phyloP scores from a whole-genome alignment of 2,888 invertebrate species.

The Meteorus colon region DNA sequence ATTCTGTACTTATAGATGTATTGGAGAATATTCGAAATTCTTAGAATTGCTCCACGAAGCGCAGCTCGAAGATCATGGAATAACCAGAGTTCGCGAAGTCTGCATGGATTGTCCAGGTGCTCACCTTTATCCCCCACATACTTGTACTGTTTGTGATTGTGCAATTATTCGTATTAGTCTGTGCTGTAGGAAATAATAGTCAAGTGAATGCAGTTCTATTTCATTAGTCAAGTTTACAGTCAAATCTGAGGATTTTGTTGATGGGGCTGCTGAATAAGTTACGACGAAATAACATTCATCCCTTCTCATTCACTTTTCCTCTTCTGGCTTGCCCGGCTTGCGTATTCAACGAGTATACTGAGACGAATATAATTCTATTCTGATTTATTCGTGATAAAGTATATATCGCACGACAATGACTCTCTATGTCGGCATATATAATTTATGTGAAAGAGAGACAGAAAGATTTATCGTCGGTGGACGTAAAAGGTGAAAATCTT shows the following conservation, averaged over 20 bases:
- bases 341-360: neutral
- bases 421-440: neutral
- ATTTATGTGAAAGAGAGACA: neutral
- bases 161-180: neutral
- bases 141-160: neutral
- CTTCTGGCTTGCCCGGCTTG: neutral
- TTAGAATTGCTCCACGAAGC: no score
- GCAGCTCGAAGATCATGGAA: no score
- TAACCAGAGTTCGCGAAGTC: no score
- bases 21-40: neutral
- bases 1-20: neutral
- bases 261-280: neutral
- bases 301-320: neutral
- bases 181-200: neutral
- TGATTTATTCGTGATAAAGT: slow-evolving; percentile 3
- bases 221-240: slow-evolving; percentile 3
- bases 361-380: neutral
- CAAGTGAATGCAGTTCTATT: no score
- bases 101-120: no score
- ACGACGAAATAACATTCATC: neutral
- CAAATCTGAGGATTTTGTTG: neutral
- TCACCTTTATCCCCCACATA: neutral
- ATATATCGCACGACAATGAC: neutral
- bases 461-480: neutral
- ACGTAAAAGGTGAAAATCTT: neutral